A percentile compares a stretch with the other conserved stretches of the same genome.
phyloP scores from a whole-genome alignment of 2,888 invertebrate species.

The Leucoma salicis region DNA sequence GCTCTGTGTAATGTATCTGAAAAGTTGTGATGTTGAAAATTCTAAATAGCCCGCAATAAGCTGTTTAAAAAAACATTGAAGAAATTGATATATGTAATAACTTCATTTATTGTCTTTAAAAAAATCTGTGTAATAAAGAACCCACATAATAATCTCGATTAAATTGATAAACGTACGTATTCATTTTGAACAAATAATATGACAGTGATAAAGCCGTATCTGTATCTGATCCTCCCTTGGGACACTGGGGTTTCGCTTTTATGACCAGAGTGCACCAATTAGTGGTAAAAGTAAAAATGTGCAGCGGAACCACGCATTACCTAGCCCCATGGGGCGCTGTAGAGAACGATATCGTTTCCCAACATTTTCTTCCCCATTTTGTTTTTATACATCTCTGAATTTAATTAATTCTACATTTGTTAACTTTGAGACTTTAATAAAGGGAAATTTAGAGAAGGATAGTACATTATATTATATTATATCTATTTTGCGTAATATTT shows the following conservation, averaged over 20 bases:
- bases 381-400: background rate
- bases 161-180: constrained; percentile 26
- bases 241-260: constrained; percentile 59
- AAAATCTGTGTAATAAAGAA: no score
- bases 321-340: constrained; percentile 51
- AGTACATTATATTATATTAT: no score
- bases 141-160: constrained; percentile 30
- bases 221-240: constrained; percentile 53
- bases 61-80: no score
- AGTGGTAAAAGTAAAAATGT: constrained; percentile 79
- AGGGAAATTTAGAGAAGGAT: no score
- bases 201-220: constrained; percentile 70
- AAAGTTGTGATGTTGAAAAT: no score
- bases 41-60: no score
- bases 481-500: no score
- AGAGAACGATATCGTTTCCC: background rate
- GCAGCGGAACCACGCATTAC: constrained; percentile 76
- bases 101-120: no score
- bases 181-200: constrained; percentile 63
- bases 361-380: background rate
- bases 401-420: background rate
- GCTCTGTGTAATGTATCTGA: no score
- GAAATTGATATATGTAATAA: no score
- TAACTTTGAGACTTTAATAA: no score
- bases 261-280: constrained; percentile 76